These are phyloP conservation scores for Virgularia gustaviana DNA, from an alignment of 92 coral and sea anemone species.

Conservation along the genomic window DNA sequence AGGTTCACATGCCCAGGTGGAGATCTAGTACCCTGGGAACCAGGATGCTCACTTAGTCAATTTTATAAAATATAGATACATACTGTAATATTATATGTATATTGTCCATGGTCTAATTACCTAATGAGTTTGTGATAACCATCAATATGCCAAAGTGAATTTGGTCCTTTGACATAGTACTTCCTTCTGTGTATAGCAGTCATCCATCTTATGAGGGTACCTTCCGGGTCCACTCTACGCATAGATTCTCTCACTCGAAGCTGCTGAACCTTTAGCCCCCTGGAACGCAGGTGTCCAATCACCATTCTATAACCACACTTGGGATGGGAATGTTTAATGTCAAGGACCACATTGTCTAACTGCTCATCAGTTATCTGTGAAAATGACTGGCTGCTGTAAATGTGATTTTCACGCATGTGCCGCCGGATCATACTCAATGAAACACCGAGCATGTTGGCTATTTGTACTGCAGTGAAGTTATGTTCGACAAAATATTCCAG, in stretches of 20 bases:
- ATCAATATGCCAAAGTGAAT: background rate
- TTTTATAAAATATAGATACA: too few species aligned
- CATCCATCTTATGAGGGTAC: background rate
- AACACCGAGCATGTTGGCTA: slow-evolving; percentile 40
- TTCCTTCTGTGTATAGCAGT: background rate
- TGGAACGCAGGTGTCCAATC: slow-evolving; percentile 36
- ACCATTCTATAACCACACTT: slow-evolving; percentile 57
- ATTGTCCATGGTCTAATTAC: too few species aligned
- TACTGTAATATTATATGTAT: too few species aligned
- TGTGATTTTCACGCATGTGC: slow-evolving; percentile 29
- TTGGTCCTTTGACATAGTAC: background rate
- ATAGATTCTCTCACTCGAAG: background rate
- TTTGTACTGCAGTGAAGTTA: slow-evolving; percentile 48
- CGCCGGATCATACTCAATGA: slow-evolving; percentile 46
- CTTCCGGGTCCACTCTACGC: background rate
- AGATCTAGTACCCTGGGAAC: too few species aligned
- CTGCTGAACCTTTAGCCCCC: background rate
- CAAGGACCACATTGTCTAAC: slow-evolving; percentile 39
- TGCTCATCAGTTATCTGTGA: slow-evolving; percentile 47
- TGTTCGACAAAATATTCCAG: slow-evolving; percentile 44
- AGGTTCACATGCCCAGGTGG: too few species aligned
- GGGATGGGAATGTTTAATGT: slow-evolving; percentile 36
- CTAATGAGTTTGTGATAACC: slow-evolving; percentile 2
- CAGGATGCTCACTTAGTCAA: too few species aligned
- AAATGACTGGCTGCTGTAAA: slow-evolving; percentile 54